Evolutionary conservation across 2,113 vertebrate genomes (phyloP).

Genomic region (Esox niger): DNA sequence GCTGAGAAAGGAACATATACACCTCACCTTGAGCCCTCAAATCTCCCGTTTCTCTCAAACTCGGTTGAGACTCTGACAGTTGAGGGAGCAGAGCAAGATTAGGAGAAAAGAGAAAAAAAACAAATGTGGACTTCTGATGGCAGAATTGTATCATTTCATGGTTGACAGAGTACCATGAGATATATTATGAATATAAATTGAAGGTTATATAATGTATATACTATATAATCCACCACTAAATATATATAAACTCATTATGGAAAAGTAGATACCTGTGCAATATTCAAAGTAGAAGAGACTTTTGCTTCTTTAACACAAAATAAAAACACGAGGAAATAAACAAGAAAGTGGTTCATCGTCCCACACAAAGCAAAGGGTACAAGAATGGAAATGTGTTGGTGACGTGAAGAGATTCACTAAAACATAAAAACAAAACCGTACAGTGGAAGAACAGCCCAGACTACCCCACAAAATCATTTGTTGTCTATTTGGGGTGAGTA

Average conservation of each 20-base stretch:
- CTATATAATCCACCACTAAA: slow-evolving; percentile 36
- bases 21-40: slow-evolving; percentile 99
- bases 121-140: slow-evolving; percentile 57
- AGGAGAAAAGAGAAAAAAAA: slow-evolving; percentile 19
- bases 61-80: slow-evolving; percentile 93
- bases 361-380: neutral
- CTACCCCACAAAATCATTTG: slow-evolving; percentile 1
- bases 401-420: slow-evolving; percentile 7
- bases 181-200: slow-evolving; percentile 1
- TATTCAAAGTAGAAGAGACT: too few relatives aligned
- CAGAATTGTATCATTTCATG: slow-evolving; percentile 70
- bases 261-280: slow-evolving; percentile 9
- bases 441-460: slow-evolving; percentile 2
- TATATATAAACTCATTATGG: slow-evolving; percentile 2
- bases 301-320: slow-evolving; percentile 15
- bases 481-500: neutral
- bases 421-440: slow-evolving; percentile 4
- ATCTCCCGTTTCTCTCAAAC: slow-evolving; percentile 99
- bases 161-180: slow-evolving; percentile 20
- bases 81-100: slow-evolving; percentile 56
- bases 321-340: too few relatives aligned
- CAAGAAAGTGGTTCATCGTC: neutral
- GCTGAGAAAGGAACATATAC: slow-evolving; percentile 10
- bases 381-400: neutral
- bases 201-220: slow-evolving; percentile 7